Conservation (phyloP, 1,140 invertebrate genomes). For the Pectinophora gossypiella region DNA sequence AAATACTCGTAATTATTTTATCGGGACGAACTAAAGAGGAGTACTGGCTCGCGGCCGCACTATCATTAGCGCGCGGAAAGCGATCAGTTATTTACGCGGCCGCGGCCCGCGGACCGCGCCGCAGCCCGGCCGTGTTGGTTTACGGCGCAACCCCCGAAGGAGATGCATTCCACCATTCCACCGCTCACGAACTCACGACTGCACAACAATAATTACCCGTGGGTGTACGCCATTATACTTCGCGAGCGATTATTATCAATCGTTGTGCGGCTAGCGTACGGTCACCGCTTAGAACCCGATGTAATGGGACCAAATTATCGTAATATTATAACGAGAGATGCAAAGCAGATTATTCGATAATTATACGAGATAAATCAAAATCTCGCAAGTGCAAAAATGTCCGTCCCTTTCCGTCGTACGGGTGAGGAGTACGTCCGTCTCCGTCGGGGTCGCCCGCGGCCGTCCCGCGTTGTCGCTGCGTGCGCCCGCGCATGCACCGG, state of each 20-base stretch:
- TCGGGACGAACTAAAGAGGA: conserved; percentile 46
- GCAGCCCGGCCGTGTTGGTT: conserved; percentile 53
- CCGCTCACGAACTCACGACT: conserved; percentile 72
- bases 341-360: conserved; percentile 67
- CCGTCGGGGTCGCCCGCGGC: conserved; percentile 31
- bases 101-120: conserved; percentile 4
- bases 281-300: conserved; percentile 67
- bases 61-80: conserved; percentile 66
- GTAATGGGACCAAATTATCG: conserved; percentile 67
- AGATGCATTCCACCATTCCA: conserved; percentile 70
- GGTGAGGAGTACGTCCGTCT: conserved; percentile 14
- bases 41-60: conserved; percentile 35
- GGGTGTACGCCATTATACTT: conserved; percentile 74
- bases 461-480: conserved; percentile 31
- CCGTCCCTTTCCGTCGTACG: conserved; percentile 26
- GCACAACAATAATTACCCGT: conserved; percentile 73
- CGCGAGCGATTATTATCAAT: conserved; percentile 74
- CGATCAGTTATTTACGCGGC: conserved; percentile 67
- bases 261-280: conserved; percentile 62
- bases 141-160: conserved; percentile 70
- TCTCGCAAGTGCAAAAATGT: conserved; percentile 29
- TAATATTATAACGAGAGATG: conserved; percentile 64
- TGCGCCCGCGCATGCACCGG: conserved; percentile 28
- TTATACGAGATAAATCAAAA: conserved; percentile 64
- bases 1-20: conserved; percentile 61